Evolutionary conservation across 2,797 vertebrate genomes (phyloP), one percentile per base, ranked within the genome.

Genomic region (Neopelma chrysocephalum): DNA sequence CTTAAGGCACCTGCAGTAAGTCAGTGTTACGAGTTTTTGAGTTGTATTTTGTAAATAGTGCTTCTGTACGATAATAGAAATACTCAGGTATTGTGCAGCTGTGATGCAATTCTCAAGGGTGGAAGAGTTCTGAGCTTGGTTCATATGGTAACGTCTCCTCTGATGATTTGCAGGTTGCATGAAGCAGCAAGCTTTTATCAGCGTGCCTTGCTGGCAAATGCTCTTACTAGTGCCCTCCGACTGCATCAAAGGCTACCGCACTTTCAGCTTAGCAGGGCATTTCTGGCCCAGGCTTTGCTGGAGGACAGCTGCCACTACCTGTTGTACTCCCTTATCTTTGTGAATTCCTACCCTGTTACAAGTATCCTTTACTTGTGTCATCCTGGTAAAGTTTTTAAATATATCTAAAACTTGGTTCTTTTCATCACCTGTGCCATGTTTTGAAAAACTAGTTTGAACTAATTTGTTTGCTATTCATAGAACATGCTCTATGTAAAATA

Each of bases 281-380:
- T 99, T 97, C 97, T 99, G 96, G 98, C 98, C 20, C 99, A 99
- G 97, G 99, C 99, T 58, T 98, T 99, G 77, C 97, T 99, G 90
- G 99, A 99, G 87, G 99, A 99, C 97, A 99, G 99, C 98, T 99
- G 99, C 92, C 99, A 99, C 95, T 99, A 99, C 96, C 98, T 99
- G 95, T 96, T 99, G 34, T 99, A 99, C 96, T 99, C 99, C 3
- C 99, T 99, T 96, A 99, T 99, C 97, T 98, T 99, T 91, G 99
- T 99, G 96, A 99, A 99, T 97, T 99, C 99, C 60, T 99, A 99
- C 95, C 99, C 99, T 54, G 99, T 99, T 94, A 99, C 99, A 66
- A 99, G 99, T 99, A 99, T 99, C 99, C 99, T 99, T 98, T 97
- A 87, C 89, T 50, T 75, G 32, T 48, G 38, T 64, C 47, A 40